A percentile compares a stretch with the other conserved stretches of the same genome.
Evolutionary conservation across 2,797 vertebrate species (phyloP).

Genomic region (Pithecia hirsuta): DNA sequence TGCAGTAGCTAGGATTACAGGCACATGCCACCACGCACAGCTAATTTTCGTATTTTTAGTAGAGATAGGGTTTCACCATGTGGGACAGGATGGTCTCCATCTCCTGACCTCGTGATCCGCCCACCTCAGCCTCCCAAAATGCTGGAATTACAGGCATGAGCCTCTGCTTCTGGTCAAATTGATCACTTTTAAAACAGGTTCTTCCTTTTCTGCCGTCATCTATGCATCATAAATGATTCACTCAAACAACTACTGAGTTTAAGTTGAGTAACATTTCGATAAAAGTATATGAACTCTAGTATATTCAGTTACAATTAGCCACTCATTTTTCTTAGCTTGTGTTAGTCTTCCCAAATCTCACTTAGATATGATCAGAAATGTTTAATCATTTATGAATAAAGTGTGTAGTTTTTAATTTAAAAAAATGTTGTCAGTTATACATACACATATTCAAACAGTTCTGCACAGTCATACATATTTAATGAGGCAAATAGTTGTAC

Average conservation of each 20-base stretch:
- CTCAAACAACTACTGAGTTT: neutral
- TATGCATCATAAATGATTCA: neutral
- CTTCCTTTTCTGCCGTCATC: neutral
- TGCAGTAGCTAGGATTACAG: no score
- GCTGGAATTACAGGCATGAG: no score
- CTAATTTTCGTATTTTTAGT: no score
- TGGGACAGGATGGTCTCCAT: no score
- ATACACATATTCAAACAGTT: neutral
- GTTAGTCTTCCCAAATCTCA: constrained; percentile 36
- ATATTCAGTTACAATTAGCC: neutral
- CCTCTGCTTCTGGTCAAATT: neutral
- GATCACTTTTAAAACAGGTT: neutral
- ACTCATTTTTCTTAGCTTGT: constrained; percentile 17
- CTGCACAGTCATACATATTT: neutral
- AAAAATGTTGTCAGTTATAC: neutral
- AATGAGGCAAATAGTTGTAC: neutral
- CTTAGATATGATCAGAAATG: neutral
- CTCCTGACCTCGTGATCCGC: no score
- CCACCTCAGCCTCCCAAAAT: no score
- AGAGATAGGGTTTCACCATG: no score
- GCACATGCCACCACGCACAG: no score
- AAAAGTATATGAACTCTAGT: neutral
- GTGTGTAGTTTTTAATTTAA: neutral
- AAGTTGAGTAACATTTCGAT: constrained; percentile 35
- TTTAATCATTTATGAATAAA: constrained; percentile 38